Evolutionary conservation across 2,797 vertebrate genomes (phyloP).

Genomic region (Urocyon cinereoargenteus): DNA sequence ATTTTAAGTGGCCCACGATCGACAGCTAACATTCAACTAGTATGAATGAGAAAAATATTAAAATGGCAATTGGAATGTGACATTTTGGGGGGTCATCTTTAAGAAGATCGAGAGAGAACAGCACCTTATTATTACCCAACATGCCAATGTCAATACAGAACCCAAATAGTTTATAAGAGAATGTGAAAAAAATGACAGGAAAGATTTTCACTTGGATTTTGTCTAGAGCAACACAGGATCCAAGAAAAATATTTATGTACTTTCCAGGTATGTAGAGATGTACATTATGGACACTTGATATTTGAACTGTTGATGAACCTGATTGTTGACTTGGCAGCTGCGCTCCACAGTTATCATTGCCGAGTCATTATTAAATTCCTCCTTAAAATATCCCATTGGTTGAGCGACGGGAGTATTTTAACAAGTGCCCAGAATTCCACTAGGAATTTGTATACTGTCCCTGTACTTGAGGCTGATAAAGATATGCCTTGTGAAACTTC

Average conservation of each 20-base stretch:
- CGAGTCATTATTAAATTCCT: conserved; percentile 59
- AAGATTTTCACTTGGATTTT: not conserved
- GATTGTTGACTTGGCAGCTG: not conserved
- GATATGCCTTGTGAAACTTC: not conserved
- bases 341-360: not conserved
- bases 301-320: not conserved
- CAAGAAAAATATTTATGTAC: not conserved
- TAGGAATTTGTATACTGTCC: not conserved
- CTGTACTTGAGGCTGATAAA: conserved; percentile 4
- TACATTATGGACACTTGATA: not conserved
- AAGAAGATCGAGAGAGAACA: not conserved
- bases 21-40: not conserved
- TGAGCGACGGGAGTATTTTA: conserved; percentile 42
- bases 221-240: not conserved
- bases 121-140: not conserved
- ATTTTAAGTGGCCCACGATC: not conserved
- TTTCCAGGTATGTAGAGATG: not conserved
- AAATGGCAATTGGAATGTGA: not conserved
- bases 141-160: not conserved
- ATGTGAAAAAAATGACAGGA: not conserved
- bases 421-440: conserved; percentile 58
- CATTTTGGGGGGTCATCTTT: not conserved
- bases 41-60: not conserved
- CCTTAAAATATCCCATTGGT: conserved; percentile 43
- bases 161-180: not conserved